A percentile compares a stretch with the other conserved stretches of the same genome.
phyloP scores from a whole-genome alignment of 2,797 vertebrate species.

The Xiphophorus birchmanni region DNA sequence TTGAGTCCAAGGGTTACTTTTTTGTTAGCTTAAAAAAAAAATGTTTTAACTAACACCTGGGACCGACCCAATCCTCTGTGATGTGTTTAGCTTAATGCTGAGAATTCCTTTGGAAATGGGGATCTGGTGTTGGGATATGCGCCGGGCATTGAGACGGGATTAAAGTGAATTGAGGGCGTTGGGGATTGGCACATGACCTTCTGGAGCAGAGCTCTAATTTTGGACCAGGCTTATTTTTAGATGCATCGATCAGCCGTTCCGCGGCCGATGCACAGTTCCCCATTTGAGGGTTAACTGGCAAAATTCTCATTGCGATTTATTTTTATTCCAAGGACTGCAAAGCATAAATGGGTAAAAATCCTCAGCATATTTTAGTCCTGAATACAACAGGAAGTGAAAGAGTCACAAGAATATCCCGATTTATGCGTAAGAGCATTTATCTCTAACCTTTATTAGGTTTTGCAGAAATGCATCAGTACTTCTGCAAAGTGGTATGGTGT shows the following conservation, averaged over 20 bases:
- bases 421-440: background rate
- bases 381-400: background rate
- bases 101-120: conserved; percentile 46
- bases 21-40: conserved; percentile 1
- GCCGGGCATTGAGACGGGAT: conserved; percentile 65
- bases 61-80: conserved; percentile 70
- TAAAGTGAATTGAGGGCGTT: conserved; percentile 64
- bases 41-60: conserved; percentile 55
- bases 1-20: conserved; percentile 55
- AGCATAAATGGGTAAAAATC: background rate
- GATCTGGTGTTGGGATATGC: conserved; percentile 66
- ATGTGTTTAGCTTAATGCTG: conserved; percentile 70
- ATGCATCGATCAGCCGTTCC: background rate
- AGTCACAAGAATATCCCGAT: background rate
- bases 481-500: background rate
- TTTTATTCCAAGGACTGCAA: background rate
- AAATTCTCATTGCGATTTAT: background rate
- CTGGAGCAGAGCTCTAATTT: conserved; percentile 32
- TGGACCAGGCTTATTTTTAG: conserved; percentile 27
- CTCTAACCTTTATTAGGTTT: background rate
- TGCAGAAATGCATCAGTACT: background rate
- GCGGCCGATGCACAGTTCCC: background rate
- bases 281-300: background rate
- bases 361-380: no score
- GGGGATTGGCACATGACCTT: conserved; percentile 64